Base-by-base conservation (phyloP, 2,797 vertebrate species). In the Spea hammondii region DNA sequence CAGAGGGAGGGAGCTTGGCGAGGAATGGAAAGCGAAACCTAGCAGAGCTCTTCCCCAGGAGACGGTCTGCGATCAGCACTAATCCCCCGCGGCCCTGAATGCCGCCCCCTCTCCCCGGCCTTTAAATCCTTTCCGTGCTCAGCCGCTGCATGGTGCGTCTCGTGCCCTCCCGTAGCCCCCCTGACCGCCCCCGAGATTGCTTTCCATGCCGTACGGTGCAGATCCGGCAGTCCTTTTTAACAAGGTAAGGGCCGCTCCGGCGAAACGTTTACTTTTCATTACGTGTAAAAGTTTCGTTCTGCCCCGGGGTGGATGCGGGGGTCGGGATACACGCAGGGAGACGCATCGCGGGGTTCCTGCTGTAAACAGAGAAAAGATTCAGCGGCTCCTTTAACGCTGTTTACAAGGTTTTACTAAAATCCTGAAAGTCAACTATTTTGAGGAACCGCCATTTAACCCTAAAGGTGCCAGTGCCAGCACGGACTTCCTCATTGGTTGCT, bases 21-120 rank as follows among this genome's bases (percentile, higher is more conserved):
- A 73, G 45, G 68, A 80, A 76, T 54, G 67, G 77, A 80, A 80
- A 80, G 66, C 47, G 79, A 80, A 80, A 80, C 72, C 47, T 75
- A 14, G 5, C 32, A 12, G 0, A 8, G 7, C 4, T 10, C 12
- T 1, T 64, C 51, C n/a, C 54, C 62, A 65, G 77, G 64, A 72
- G 67, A n/a, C 64, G 9, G 51, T n/a, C 6, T 54, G 32, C 1
- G 10, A 10, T 11, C 69, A 11, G 51, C 17, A 4, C 9, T 51
- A 8, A 11, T 32, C 59, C n/a, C 49, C 4, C 59, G 45, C 44
- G 11, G 10, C 48, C 8, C 48, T 59, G n/a, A 59, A 9, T 59
- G 3, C 5, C 12, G 1, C 55, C 55, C 55, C 55, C 55, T 12
- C 55, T 5, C 55, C 55, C 12, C 8, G 32, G 32, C 32, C 32